Evolutionary conservation across 2,888 invertebrate species (phyloP).

Genomic region (Drosophila acutilabella): DNA sequence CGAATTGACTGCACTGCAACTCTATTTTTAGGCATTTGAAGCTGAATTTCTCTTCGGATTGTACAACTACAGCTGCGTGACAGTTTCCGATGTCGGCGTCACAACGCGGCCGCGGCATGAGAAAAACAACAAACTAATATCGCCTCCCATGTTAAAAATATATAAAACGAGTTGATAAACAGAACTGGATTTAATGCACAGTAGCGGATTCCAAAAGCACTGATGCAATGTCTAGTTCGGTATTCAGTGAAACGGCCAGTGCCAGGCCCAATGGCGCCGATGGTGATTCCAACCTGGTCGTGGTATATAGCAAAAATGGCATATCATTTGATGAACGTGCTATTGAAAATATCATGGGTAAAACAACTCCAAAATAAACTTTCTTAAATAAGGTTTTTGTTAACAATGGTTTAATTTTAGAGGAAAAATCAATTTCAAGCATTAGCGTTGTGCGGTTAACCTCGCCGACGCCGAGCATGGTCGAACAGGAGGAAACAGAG

Average conservation of each 20-base stretch:
- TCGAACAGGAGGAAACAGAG: slow-evolving; percentile 81
- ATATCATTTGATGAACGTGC: slow-evolving; percentile 93
- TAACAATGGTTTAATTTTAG: slow-evolving; percentile 57
- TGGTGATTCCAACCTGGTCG: slow-evolving; percentile 87
- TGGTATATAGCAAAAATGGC: slow-evolving; percentile 95
- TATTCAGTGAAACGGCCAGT: slow-evolving; percentile 80
- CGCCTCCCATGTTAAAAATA: slow-evolving; percentile 26
- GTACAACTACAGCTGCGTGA: slow-evolving; percentile 21
- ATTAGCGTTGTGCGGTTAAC: slow-evolving; percentile 88
- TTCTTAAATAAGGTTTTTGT: neutral
- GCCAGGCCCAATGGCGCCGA: slow-evolving; percentile 56
- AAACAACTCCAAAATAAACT: slow-evolving; percentile 72
- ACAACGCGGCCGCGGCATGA: slow-evolving; percentile 70
- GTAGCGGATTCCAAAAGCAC: slow-evolving; percentile 10
- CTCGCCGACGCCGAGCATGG: slow-evolving; percentile 85
- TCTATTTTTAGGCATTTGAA: slow-evolving; percentile 36
- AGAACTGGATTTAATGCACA: slow-evolving; percentile 21
- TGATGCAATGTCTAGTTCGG: slow-evolving; percentile 83
- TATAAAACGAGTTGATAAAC: slow-evolving; percentile 14
- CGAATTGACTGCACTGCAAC: slow-evolving; percentile 16
- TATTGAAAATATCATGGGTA: slow-evolving; percentile 92
- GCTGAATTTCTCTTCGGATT: slow-evolving; percentile 12
- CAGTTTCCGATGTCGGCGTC: slow-evolving; percentile 64
- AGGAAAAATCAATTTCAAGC: slow-evolving; percentile 87
- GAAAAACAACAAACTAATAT: slow-evolving; percentile 62